These are phyloP conservation scores for Drosophila trapezifrons DNA, from an alignment of 1,140 invertebrate species.

Conservation along the genomic window DNA sequence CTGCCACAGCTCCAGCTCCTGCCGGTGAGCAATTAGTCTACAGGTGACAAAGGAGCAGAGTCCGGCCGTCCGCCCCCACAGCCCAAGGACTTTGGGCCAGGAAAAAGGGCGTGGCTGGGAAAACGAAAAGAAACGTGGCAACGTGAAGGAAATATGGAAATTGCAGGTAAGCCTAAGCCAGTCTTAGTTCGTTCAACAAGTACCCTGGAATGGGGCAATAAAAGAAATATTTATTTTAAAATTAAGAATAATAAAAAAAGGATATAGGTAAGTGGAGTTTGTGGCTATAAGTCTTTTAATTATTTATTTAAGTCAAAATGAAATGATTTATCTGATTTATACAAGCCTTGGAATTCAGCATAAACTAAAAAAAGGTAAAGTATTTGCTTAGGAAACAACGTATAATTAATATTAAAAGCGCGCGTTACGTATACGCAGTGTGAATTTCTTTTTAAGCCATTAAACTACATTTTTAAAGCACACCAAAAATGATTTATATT, in stretches of 20 bases:
- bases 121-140: conserved; percentile 8
- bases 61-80: background rate
- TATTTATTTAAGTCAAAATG: too few species aligned
- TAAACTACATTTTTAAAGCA: too few species aligned
- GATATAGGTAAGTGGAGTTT: too few species aligned
- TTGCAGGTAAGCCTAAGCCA: conserved; percentile 5
- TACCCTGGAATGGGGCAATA: conserved; percentile 3
- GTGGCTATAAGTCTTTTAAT: too few species aligned
- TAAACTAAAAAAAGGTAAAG: too few species aligned
- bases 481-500: background rate
- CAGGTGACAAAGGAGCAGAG: conserved; percentile 55
- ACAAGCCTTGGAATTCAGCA: background rate
- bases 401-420: background rate
- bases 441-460: background rate
- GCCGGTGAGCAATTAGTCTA: conserved; percentile 57
- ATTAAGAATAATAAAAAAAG: too few species aligned
- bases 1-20: conserved; percentile 8
- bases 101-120: conserved; percentile 10
- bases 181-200: too few species aligned
- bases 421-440: background rate
- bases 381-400: background rate
- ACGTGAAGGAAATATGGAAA: conserved; percentile 33
- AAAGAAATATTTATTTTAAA: too few species aligned
- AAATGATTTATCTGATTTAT: too few species aligned
- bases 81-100: conserved; percentile 1